phyloP scores from a whole-genome alignment of 2,113 vertebrate species.

The Ondatra zibethicus region DNA sequence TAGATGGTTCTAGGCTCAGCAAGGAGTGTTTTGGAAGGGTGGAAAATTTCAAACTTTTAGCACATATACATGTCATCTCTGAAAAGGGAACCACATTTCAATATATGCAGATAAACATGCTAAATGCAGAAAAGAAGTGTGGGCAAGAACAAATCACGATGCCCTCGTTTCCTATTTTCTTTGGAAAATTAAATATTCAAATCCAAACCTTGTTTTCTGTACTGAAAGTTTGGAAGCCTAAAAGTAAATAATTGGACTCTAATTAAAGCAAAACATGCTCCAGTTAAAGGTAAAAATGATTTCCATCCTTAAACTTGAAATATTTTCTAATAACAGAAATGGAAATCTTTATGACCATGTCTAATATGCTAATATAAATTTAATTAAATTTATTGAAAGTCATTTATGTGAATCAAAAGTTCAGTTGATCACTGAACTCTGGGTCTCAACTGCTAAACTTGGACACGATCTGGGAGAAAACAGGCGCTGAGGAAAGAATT shows the following conservation, averaged over 20 bases:
- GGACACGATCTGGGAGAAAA: constrained; percentile 74
- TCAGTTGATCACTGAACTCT: constrained; percentile 71
- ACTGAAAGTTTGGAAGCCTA: constrained; percentile 56
- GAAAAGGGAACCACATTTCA: constrained; percentile 68
- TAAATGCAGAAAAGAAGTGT: constrained; percentile 61
- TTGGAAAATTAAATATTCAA: constrained; percentile 75
- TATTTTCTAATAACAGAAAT: constrained; percentile 61
- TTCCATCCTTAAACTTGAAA: constrained; percentile 37
- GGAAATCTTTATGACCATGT: constrained; percentile 26
- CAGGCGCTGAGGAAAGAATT: constrained; percentile 77
- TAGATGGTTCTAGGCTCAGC: neutral
- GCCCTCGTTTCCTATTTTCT: constrained; percentile 76
- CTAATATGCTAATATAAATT: constrained; percentile 58
- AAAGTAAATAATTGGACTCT: constrained; percentile 74
- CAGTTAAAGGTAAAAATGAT: constrained; percentile 40
- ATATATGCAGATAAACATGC: constrained; percentile 72
- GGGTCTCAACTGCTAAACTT: constrained; percentile 65
- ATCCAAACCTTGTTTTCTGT: constrained; percentile 70
- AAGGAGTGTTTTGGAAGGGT: constrained; percentile 46
- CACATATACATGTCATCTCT: constrained; percentile 50
- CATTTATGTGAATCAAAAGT: constrained; percentile 76
- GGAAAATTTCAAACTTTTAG: constrained; percentile 66
- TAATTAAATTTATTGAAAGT: constrained; percentile 74
- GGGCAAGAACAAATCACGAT: constrained; percentile 67
- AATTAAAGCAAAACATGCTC: constrained; percentile 70